These are phyloP conservation scores for Etheostoma nigrum DNA, from an alignment of 2,797 vertebrate genomes.

Conservation along the genomic window DNA sequence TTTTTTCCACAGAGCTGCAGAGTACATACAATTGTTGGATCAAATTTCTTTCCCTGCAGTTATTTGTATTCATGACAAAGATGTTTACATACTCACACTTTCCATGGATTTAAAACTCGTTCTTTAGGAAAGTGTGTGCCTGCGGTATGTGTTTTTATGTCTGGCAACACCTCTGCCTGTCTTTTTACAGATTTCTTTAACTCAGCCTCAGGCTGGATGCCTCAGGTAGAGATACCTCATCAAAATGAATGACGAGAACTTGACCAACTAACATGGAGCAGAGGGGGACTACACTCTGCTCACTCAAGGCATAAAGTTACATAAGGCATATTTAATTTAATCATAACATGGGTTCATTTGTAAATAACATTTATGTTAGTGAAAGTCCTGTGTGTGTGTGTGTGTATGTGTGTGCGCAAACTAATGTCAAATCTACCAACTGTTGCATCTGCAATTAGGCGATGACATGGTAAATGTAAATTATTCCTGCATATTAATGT, in stretches of 20 bases:
- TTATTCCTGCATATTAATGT: constrained; percentile 51
- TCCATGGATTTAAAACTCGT: constrained; percentile 23
- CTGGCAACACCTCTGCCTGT: constrained; percentile 27
- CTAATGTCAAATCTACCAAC: constrained; percentile 37
- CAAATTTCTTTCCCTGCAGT: constrained; percentile 10
- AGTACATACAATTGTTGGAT: background rate
- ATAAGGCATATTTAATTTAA: constrained; percentile 22
- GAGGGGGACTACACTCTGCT: constrained; percentile 10
- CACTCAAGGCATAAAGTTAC: constrained; percentile 7
- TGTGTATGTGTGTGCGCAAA: background rate
- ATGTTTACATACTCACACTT: constrained; percentile 7
- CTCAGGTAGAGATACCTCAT: constrained; percentile 33
- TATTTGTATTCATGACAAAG: constrained; percentile 29
- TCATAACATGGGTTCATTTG: constrained; percentile 15
- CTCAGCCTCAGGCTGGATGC: constrained; percentile 47
- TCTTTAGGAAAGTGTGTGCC: constrained; percentile 19
- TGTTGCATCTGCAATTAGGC: constrained; percentile 21
- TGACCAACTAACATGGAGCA: constrained; percentile 31
- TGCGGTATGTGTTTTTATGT: constrained; percentile 16
- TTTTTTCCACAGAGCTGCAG: background rate
- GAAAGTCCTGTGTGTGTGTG: constrained; percentile 1
- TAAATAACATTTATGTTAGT: constrained; percentile 7
- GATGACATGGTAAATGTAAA: constrained; percentile 22
- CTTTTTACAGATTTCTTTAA: constrained; percentile 35
- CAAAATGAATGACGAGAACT: constrained; percentile 46